Evolutionary conservation across 2,797 vertebrate species (phyloP).

Genomic region (Chloroceryle inda): DNA sequence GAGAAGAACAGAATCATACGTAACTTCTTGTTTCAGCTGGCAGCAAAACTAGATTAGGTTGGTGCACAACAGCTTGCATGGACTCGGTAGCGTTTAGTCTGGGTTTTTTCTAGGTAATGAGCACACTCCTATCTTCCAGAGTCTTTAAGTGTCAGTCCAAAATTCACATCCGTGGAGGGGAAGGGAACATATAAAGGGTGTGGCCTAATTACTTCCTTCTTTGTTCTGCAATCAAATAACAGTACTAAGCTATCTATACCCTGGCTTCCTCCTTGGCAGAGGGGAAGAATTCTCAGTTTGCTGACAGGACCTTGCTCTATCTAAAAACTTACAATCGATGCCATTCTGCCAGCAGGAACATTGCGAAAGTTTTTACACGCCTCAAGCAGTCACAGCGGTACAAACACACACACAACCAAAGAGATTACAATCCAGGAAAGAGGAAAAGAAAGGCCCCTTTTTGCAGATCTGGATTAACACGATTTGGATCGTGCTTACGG

Average conservation of each 20-base stretch:
- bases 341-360: background rate
- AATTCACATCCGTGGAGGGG: conserved; percentile 25
- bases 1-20: conserved; percentile 35
- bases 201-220: conserved; percentile 67
- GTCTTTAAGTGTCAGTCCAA: background rate
- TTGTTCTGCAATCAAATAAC: conserved; percentile 63
- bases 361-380: background rate
- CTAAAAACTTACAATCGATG: background rate
- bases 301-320: background rate
- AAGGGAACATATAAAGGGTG: conserved; percentile 57
- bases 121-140: background rate
- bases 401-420: background rate
- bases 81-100: background rate
- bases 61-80: background rate
- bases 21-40: conserved; percentile 51
- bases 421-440: background rate
- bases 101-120: background rate
- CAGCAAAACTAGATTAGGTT: background rate
- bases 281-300: background rate
- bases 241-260: conserved; percentile 44
- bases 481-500: conserved; percentile 19
- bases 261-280: conserved; percentile 59
- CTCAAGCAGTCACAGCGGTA: background rate
- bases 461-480: conserved; percentile 24
- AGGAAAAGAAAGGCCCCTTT: conserved; percentile 26